Conservation (phyloP, 2,113 vertebrate species). For the Microtus richardsoni region DNA sequence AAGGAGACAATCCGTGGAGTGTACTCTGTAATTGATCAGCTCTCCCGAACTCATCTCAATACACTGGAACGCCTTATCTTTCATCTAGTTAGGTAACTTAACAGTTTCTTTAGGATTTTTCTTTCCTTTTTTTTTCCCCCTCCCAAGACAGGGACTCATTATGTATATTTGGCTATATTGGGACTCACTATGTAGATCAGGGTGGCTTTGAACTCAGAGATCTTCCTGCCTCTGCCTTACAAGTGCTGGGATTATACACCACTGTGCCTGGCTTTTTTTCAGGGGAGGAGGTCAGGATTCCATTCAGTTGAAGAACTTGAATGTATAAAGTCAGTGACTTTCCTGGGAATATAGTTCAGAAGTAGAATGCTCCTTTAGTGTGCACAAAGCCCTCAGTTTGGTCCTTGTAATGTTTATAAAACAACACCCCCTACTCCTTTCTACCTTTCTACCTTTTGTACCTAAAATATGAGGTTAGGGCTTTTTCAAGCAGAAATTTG, state of each 20-base stretch:
- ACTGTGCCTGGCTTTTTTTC: background rate
- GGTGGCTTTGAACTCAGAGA: background rate
- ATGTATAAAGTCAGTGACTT: background rate
- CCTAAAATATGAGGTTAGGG: background rate
- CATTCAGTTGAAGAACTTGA: constrained; percentile 10
- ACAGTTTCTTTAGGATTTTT: background rate
- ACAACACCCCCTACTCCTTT: background rate
- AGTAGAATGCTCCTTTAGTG: background rate
- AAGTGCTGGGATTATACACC: background rate
- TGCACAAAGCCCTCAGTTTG: background rate
- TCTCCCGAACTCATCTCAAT: constrained; percentile 96
- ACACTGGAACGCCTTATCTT: constrained; percentile 98
- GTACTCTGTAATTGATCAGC: constrained; percentile 97
- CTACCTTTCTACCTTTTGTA: background rate
- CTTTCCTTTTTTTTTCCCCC: too few species aligned
- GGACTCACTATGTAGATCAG: background rate
- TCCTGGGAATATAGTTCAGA: background rate
- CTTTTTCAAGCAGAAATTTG: constrained; percentile 53
- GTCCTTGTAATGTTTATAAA: background rate
- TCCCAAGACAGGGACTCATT: background rate
- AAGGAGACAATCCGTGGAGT: constrained; percentile 95
- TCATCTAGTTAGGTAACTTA: constrained; percentile 95
- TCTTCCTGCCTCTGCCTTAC: background rate
- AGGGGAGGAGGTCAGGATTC: background rate
- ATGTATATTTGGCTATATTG: background rate